Percentiles rank a stretch among this genome's conserved stretches.
phyloP scores from a whole-genome alignment of 2,113 vertebrate species.

The Phaethornis superciliosus region DNA sequence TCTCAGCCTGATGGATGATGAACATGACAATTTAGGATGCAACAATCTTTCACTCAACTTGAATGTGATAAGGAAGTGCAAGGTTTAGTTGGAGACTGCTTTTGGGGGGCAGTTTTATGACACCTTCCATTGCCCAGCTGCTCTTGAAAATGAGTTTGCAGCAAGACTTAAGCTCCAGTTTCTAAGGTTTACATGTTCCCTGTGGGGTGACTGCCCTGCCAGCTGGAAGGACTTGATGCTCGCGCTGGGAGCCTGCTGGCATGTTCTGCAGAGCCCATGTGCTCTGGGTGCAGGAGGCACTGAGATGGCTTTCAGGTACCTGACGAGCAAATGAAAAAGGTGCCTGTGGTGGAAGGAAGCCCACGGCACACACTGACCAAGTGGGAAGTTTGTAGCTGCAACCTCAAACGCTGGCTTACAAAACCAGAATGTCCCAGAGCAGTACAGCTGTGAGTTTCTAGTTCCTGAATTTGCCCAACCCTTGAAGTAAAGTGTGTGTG shows the following conservation, averaged over 20 bases:
- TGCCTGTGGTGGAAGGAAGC: neutral
- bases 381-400: neutral
- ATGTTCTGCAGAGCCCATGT: accelerated
- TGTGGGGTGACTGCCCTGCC: neutral
- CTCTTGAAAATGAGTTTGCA: neutral
- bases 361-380: too few species aligned
- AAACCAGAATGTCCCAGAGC: accelerated
- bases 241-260: too few species aligned
- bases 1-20: neutral
- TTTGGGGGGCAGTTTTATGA: neutral
- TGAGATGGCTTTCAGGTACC: neutral
- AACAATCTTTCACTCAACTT: neutral
- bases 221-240: neutral
- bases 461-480: neutral
- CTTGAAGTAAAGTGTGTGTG: neutral
- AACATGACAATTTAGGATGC: neutral
- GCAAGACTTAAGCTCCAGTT: neutral
- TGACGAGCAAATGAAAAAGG: neutral
- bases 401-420: neutral
- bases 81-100: neutral
- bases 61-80: neutral
- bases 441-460: neutral
- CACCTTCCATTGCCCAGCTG: accelerated
- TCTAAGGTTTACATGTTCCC: accelerated
- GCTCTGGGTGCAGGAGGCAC: neutral